phyloP scores from a whole-genome alignment of 1,140 invertebrate species.

The Harlomillsia oculata region DNA sequence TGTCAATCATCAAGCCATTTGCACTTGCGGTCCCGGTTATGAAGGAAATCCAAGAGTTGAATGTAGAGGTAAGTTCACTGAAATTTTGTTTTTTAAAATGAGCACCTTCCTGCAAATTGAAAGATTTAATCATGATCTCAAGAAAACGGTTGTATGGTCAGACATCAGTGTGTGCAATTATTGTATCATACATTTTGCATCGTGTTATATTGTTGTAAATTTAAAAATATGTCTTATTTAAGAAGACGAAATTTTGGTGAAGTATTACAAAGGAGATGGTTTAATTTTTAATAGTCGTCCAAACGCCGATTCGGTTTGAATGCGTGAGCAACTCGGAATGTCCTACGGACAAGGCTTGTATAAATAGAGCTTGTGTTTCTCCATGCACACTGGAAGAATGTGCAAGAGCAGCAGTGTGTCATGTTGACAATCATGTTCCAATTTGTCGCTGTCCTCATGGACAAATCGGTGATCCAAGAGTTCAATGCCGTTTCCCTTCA shows the following conservation, averaged over 20 bases:
- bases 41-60: slow-evolving; percentile 71
- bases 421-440: slow-evolving; percentile 60
- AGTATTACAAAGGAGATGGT: background rate
- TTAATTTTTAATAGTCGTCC: background rate
- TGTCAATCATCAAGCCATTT: slow-evolving; percentile 60
- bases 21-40: slow-evolving; percentile 65
- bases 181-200: no score
- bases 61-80: slow-evolving; percentile 49
- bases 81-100: no score
- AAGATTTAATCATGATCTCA: no score
- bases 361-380: slow-evolving; percentile 63
- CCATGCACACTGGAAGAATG: slow-evolving; percentile 64
- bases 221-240: no score
- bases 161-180: no score
- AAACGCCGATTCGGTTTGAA: slow-evolving; percentile 46
- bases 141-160: no score
- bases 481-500: slow-evolving; percentile 41
- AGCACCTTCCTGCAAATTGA: no score
- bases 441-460: slow-evolving; percentile 68
- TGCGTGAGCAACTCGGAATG: slow-evolving; percentile 70
- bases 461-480: slow-evolving; percentile 61
- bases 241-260: background rate
- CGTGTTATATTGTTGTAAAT: no score
- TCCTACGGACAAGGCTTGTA: slow-evolving; percentile 57
- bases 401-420: slow-evolving; percentile 52